These are phyloP conservation scores for Intellagama lesueurii DNA, from an alignment of 2,797 vertebrate genomes.

Conservation along the genomic window DNA sequence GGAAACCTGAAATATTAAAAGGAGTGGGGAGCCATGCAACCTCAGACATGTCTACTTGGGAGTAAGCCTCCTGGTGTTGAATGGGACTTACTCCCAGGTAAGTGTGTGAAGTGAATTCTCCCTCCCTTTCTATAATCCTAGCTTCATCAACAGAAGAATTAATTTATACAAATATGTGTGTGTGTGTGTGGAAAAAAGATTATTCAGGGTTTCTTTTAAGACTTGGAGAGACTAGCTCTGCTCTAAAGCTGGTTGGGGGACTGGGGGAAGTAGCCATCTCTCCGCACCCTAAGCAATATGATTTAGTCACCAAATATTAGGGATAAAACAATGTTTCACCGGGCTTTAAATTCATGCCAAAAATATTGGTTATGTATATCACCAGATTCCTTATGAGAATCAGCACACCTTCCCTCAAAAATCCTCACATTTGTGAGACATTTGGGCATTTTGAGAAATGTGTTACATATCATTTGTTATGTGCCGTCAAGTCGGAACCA, in stretches of 20 bases:
- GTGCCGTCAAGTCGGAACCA: no score
- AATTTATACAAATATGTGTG: not conserved
- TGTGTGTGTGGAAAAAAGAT: not conserved
- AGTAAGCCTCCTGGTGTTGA: not conserved
- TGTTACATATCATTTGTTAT: no score
- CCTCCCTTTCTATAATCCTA: not conserved
- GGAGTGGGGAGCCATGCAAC: not conserved
- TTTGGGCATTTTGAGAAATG: no score
- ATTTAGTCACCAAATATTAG: not conserved
- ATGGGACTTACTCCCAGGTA: not conserved
- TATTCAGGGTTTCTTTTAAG: no score
- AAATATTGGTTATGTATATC: no score
- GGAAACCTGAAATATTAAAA: not conserved
- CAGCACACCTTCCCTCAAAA: no score
- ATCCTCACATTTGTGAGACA: no score
- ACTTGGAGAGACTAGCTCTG: no score
- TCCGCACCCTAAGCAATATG: not conserved
- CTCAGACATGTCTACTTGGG: not conserved
- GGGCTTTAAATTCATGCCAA: no score
- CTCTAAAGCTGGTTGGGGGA: not conserved
- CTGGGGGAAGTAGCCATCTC: not conserved
- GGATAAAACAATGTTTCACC: no score
- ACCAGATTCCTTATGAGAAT: no score
- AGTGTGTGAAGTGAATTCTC: no score
- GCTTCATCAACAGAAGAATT: not conserved